Evolutionary conservation across 2,888 invertebrate species (phyloP).

Genomic region (Lathronympha strigana): DNA sequence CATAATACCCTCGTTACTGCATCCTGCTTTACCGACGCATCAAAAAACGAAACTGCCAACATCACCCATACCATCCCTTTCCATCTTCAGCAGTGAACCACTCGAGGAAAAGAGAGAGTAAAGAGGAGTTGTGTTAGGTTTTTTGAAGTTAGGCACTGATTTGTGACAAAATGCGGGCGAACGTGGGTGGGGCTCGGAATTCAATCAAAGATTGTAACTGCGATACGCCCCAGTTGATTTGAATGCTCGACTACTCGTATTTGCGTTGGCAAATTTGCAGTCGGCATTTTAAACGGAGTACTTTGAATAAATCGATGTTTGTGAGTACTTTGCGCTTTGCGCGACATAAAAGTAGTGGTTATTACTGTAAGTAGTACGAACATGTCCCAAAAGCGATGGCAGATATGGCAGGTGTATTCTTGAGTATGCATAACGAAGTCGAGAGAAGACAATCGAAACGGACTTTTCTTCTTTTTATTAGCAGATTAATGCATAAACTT

Average conservation of each 20-base stretch:
- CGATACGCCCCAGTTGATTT: constrained; percentile 21
- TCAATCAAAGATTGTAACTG: constrained; percentile 35
- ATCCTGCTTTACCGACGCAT: constrained; percentile 18
- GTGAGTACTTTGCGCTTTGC: neutral
- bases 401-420: no score
- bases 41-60: constrained; percentile 20
- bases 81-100: neutral
- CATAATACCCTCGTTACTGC: constrained; percentile 39
- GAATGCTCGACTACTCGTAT: constrained; percentile 17
- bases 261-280: constrained; percentile 21
- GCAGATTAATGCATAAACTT: no score
- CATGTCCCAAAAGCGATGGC: neutral
- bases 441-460: neutral
- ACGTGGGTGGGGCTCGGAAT: constrained; percentile 22
- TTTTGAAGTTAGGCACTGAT: constrained; percentile 27
- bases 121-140: neutral
- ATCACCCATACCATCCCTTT: constrained; percentile 8
- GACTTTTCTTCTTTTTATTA: neutral
- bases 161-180: constrained; percentile 20
- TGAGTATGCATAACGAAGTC: neutral
- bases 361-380: neutral
- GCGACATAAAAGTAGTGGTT: neutral
- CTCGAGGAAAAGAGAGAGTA: constrained; percentile 6
- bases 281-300: neutral
- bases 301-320: constrained; percentile 6